Evolutionary conservation across 2,888 invertebrate species (phyloP).

Genomic region (Acleris emargana): DNA sequence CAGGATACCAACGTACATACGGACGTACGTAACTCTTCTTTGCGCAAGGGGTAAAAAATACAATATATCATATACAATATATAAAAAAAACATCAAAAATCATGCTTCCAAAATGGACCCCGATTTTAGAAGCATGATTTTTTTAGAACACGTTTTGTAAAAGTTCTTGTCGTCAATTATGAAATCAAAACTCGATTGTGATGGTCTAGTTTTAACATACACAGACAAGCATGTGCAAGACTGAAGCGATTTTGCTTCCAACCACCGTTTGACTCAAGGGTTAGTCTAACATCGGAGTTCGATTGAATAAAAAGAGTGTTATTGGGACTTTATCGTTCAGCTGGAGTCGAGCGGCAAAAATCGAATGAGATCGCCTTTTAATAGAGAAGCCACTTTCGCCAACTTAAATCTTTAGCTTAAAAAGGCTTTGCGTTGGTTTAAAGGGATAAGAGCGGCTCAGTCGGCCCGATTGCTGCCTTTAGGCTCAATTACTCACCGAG

Average conservation of each 20-base stretch:
- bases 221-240: too few species aligned
- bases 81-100: too few species aligned
- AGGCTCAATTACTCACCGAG: constrained; percentile 76
- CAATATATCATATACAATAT: too few species aligned
- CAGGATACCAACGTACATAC: too few species aligned
- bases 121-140: too few species aligned
- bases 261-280: constrained; percentile 2
- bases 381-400: constrained; percentile 81
- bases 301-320: constrained; percentile 25
- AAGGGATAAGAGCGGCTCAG: constrained; percentile 78
- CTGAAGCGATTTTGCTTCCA: neutral
- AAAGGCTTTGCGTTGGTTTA: constrained; percentile 82
- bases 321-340: constrained; percentile 29
- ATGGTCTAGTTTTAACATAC: too few species aligned
- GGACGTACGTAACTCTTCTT: too few species aligned
- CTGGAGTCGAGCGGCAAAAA: constrained; percentile 48
- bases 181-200: too few species aligned
- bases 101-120: too few species aligned
- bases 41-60: too few species aligned
- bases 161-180: too few species aligned
- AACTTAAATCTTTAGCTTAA: constrained; percentile 83
- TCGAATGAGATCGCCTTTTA: constrained; percentile 76
- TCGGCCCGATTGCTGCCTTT: constrained; percentile 75
- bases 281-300: constrained; percentile 1
- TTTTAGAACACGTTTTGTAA: too few species aligned